Percentiles rank a stretch among this genome's conserved stretches.
Evolutionary conservation across 2,888 invertebrate genomes (phyloP).

Genomic region (Leucophenga montana): DNA sequence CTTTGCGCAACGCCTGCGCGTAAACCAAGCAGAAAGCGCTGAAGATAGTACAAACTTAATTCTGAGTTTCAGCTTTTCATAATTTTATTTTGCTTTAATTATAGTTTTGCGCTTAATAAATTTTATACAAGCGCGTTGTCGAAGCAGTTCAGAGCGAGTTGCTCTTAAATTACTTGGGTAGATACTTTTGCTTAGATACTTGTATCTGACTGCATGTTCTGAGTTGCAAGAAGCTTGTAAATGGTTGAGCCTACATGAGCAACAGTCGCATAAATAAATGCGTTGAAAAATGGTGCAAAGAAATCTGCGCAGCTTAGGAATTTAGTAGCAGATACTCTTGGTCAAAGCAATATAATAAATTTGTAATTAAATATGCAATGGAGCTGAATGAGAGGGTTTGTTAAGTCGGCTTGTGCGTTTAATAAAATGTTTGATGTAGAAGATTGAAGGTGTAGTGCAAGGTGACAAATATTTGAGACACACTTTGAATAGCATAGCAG

Average conservation of each 20-base stretch:
- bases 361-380: constrained; percentile 18
- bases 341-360: background rate
- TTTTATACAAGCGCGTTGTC: constrained; percentile 42
- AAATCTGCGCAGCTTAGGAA: background rate
- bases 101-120: constrained; percentile 67
- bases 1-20: constrained; percentile 36
- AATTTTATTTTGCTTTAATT: constrained; percentile 66
- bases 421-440: background rate
- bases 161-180: too few relatives aligned
- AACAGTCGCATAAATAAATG: constrained; percentile 47
- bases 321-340: background rate
- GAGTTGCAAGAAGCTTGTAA: constrained; percentile 6
- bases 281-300: constrained; percentile 24
- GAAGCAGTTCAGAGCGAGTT: constrained; percentile 2
- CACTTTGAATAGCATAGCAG: too few relatives aligned
- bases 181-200: too few relatives aligned
- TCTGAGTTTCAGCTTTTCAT: constrained; percentile 50
- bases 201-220: too few relatives aligned
- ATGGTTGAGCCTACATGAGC: constrained; percentile 47
- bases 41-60: constrained; percentile 23
- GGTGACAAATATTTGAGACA: too few relatives aligned
- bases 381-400: background rate
- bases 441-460: constrained; percentile 2
- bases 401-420: background rate
- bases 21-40: constrained; percentile 31